A percentile compares a stretch with the other conserved stretches of the same genome.
These are phyloP conservation scores for Candidula unifasciata DNA, from an alignment of 2,888 invertebrate genomes.

Conservation along the genomic window DNA sequence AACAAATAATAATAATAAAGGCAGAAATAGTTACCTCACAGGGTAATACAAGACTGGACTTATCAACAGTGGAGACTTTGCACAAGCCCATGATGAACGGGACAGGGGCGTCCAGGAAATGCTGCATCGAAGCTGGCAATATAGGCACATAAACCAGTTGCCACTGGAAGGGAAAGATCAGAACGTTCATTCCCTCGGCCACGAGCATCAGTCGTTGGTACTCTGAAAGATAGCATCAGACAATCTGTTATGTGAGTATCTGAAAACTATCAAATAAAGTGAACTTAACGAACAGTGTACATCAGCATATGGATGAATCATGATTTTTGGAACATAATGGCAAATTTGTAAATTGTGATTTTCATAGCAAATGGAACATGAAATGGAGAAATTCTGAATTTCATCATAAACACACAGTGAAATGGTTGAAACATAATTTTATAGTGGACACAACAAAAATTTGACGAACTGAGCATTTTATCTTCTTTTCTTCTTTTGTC, in stretches of 20 bases:
- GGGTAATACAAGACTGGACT: constrained; percentile 66
- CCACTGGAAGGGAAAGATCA: constrained; percentile 97
- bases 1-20: background rate
- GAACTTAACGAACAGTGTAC: no score
- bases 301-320: no score
- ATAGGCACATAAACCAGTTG: constrained; percentile 99
- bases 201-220: constrained; percentile 97
- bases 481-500: no score
- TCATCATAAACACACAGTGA: no score
- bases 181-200: constrained; percentile 92
- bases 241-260: background rate
- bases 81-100: constrained; percentile 98
- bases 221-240: constrained; percentile 81
- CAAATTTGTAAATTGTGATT: no score
- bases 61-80: constrained; percentile 68
- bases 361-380: no score
- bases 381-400: no score
- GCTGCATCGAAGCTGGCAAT: constrained; percentile 86
- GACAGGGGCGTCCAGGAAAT: constrained; percentile 98
- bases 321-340: no score
- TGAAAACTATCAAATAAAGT: no score
- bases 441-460: no score
- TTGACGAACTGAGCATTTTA: no score
- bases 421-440: no score
- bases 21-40: constrained; percentile 67